Evolutionary conservation across 1,140 invertebrate species (phyloP), one percentile per base, ranked within the genome.

Genomic region (Catajapyx aquilonaris): DNA sequence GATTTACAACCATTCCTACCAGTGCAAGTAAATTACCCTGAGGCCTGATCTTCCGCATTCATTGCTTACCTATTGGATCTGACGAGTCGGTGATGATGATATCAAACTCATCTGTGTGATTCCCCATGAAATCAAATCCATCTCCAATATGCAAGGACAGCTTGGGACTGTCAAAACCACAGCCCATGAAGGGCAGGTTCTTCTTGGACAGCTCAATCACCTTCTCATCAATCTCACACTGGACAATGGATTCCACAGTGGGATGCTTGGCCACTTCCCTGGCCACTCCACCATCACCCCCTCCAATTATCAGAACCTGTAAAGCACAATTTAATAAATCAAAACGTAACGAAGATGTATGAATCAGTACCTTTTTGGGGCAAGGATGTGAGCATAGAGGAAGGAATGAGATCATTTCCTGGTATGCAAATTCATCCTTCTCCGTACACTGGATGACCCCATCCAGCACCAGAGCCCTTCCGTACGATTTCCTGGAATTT

Each of bases 81-180:
- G 87, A 93, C 31, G 88, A 94, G 53, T 99, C 94, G 0, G 94
- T 98, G 22, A 99, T 95, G 37, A 99, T 93, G 18, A 98, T 79
- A 62, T 97, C 93, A 59, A 90, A 98, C 59, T 85, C 72, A 20
- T 73, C 65, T 33, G 65, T 61, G 46, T 91, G 85, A 23, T 79
- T 68, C 44, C 79, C 76, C 68, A 99, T 78, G 54, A 88, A 98
- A 46, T 93, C 76, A 51, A 93, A 90, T 1, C 94, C 94, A 57
- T 98, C 93, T 1, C 80, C 81, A 31, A 96, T 73, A 46, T 81
- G 69, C 1, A 97, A 51, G 0, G 60, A 74, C 1, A 97, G 52
- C 56, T 95, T 95, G 1, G 77, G 69, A 57, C 75, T 73, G 1
- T 73, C 60, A 44, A 95, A 85, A 2, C 85, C 85, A 23, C 65